These are phyloP conservation scores for Poicephalus gulielmi DNA, from an alignment of 2,113 vertebrate species.

Conservation along the genomic window DNA sequence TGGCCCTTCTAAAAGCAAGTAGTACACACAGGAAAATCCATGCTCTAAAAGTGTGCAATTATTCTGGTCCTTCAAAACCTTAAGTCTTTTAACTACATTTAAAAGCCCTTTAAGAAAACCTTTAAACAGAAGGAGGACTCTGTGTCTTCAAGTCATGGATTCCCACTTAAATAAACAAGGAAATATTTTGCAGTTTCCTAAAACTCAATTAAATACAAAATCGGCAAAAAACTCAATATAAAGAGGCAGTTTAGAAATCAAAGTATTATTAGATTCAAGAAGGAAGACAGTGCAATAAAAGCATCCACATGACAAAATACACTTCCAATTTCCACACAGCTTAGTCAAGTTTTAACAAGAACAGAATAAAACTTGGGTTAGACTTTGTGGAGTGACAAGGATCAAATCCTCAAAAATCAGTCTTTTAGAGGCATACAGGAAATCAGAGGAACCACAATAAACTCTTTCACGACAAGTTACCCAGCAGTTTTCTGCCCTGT, in stretches of 20 bases:
- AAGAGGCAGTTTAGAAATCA: slow-evolving; percentile 6
- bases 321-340: neutral
- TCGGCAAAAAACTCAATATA: neutral
- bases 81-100: neutral
- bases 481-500: neutral
- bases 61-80: neutral
- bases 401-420: neutral
- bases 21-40: neutral
- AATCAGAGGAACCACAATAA: neutral
- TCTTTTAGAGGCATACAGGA: neutral
- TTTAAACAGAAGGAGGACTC: neutral
- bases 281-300: neutral
- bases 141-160: neutral
- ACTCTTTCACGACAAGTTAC: neutral
- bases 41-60: neutral
- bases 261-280: neutral
- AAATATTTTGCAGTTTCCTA: neutral
- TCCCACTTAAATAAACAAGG: neutral
- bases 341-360: neutral
- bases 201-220: neutral
- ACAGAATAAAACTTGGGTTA: neutral
- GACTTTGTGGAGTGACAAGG: neutral
- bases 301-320: neutral
- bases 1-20: neutral
- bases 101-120: neutral